Evolutionary conservation across 2,113 vertebrate species (phyloP), one percentile per base, ranked within the genome.

Genomic region (Pelecanoides urinatrix): DNA sequence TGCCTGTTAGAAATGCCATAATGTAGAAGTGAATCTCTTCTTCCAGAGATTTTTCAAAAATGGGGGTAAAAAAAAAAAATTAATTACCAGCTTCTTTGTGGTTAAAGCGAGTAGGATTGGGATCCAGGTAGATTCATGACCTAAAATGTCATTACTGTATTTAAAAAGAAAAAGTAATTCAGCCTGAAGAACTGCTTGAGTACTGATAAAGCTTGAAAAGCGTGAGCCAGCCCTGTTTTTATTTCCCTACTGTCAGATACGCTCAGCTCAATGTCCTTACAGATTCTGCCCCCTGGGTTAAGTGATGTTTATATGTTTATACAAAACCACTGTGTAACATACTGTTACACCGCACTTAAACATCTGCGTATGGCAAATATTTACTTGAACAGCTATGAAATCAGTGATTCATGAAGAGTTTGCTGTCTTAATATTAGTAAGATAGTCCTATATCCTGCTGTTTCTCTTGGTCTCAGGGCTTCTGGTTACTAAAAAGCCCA

Each of bases 271-370:
- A 2, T 26, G 49, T 42, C 62, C 52, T 77, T 27, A 65, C 4
- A 9, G 40, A 40, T 86, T 74, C 65, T 86, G 72, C 79, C 85
- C 70, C 20, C 4, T 32, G 45, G 55, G 56, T 84, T 88, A 91
- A 92, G 82, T 62, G 61, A 44, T 49, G n/a, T 80, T 92, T 74
- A 18, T 75, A 29, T 65, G 52, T 93, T 95, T 95, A 29, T 62
- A 50, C 74, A 77, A 92, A 63, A 62, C 26, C 26, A 42, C 29
- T 11, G 3, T 52, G 68, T 47, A 59, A 52, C 73, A 45, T 49
- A 80, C 36, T 56, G 52, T 81, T 90, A 47, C 42, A 52, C 53
- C 53, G 23, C 61, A 25, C 65, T 84, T 86, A 61, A 92, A n/a
- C n/a, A n/a, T 63, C 88, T 61, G 13, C 5, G 3, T n/a, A 59